Evolutionary conservation across 2,797 vertebrate genomes (phyloP).

Genomic region (Channallabes apus): DNA sequence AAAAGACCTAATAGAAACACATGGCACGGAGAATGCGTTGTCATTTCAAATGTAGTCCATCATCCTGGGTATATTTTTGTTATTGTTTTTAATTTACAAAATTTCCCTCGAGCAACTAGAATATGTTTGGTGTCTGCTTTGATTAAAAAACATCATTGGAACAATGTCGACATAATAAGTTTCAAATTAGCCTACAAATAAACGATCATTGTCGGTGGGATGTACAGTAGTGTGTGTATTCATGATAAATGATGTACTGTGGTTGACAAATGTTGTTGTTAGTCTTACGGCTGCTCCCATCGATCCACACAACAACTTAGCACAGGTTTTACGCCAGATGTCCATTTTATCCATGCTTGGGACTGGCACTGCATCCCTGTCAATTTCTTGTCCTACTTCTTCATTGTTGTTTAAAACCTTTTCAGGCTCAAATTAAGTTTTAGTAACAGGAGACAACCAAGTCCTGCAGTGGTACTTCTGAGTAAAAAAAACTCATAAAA

Average conservation of each 20-base stretch:
- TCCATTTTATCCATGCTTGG: too few species aligned
- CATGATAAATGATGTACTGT: not conserved
- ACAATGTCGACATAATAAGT: not conserved
- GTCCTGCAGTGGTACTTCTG: too few species aligned
- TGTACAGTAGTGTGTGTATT: not conserved
- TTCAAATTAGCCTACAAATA: not conserved
- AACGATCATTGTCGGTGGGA: too few species aligned
- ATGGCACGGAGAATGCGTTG: not conserved
- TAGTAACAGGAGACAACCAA: too few species aligned
- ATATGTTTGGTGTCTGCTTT: not conserved
- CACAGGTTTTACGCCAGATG: too few species aligned
- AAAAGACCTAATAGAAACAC: slow-evolving; percentile 34
- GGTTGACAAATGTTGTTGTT: not conserved
- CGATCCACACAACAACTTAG: too few species aligned
- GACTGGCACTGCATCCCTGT: too few species aligned
- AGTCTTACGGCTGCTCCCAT: too few species aligned
- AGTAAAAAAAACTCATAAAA: too few species aligned
- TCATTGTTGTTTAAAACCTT: too few species aligned
- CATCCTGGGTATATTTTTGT: not conserved
- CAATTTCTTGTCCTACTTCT: too few species aligned
- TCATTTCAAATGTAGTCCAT: not conserved
- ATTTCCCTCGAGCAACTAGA: not conserved
- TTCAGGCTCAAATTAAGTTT: too few species aligned
- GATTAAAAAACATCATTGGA: not conserved
- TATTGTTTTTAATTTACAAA: not conserved